Evolutionary conservation across 2,888 invertebrate species (phyloP), one percentile per base, ranked within the genome.

Genomic region (Odiellus spinosus): DNA sequence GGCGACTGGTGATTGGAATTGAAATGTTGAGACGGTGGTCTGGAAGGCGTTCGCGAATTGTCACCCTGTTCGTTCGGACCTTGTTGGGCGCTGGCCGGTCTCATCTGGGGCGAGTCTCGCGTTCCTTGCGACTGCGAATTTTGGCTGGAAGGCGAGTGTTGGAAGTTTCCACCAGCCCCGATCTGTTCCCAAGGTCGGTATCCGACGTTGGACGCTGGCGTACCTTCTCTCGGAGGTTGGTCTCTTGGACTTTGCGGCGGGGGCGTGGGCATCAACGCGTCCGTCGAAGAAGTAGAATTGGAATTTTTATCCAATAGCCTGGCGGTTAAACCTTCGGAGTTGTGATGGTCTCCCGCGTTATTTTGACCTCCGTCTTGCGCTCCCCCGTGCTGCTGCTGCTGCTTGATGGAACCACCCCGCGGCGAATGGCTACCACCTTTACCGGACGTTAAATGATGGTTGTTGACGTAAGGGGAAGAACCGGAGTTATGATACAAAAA

Each of bases 181-280:
- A 46, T 36, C 21, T 51, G 51, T 48, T 53, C 53, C 54, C 54
- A 54, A 14, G 54, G 54, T 18, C 54, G 46, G 40, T 54, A 42
- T 53, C 51, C 39, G 47, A 51, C 20, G 47, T 34, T 20, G 51
- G 43, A 33, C 42, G 51, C 14, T 40, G 48, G 19, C 45, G 53
- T 12, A 48, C 44, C 17, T 47, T 49, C 35, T 49, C 51, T 5
- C 44, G 44, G 36, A 19, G 53, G 51, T 12, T 47, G 47, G 48
- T 51, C 51, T 40, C 49, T 49, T 34, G 47, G 45, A 19, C 44
- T 32, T 44, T 43, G 15, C 17, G 34, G 6, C 20, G 39, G 11
- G 17, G 38, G 26, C 40, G 20, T 40, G 39, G 43, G 18, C 32
- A 34, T 17, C 33, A 41, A 17, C 38, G 44, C 43, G 34, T 32